A percentile compares a stretch with the other conserved stretches of the same genome.
These are phyloP conservation scores for Pungitius pungitius DNA, from an alignment of 2,113 vertebrate genomes.

Conservation along the genomic window DNA sequence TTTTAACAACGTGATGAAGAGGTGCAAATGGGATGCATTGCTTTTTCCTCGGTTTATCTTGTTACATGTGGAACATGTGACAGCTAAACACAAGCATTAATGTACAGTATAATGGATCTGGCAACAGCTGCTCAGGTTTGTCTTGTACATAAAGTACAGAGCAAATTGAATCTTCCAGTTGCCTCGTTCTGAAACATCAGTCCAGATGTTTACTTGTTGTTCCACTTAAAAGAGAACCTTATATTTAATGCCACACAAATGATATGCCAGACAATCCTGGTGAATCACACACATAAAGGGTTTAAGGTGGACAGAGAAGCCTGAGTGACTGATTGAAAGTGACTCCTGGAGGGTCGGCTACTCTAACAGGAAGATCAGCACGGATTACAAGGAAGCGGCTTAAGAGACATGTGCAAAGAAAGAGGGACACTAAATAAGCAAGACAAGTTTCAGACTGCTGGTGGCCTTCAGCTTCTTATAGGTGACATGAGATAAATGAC, in stretches of 20 bases:
- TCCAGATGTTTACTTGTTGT: neutral
- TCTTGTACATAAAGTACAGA: neutral
- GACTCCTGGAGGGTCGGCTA: slow-evolving; percentile 5
- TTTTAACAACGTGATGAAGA: slow-evolving; percentile 34
- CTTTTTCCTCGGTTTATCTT: neutral
- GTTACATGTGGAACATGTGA: slow-evolving; percentile 4
- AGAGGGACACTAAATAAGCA: neutral
- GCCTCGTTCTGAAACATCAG: slow-evolving; percentile 1
- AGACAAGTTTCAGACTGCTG: neutral
- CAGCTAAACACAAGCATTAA: slow-evolving; percentile 1
- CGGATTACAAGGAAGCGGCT: slow-evolving; percentile 12
- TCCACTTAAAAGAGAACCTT: neutral
- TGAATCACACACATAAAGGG: neutral
- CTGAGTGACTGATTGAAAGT: slow-evolving; percentile 17
- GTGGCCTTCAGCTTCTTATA: neutral
- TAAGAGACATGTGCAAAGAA: neutral
- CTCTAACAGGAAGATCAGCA: slow-evolving; percentile 11
- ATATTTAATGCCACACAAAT: neutral
- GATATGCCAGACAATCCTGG: neutral
- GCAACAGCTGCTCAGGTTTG: neutral
- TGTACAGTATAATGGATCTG: slow-evolving; percentile 6
- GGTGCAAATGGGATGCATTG: neutral
- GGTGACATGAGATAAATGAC: neutral
- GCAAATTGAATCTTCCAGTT: neutral
- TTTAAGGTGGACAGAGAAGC: slow-evolving; percentile 17